These are phyloP conservation scores for Cacoxenus indagator DNA, from an alignment of 2,888 invertebrate species.

Conservation along the genomic window DNA sequence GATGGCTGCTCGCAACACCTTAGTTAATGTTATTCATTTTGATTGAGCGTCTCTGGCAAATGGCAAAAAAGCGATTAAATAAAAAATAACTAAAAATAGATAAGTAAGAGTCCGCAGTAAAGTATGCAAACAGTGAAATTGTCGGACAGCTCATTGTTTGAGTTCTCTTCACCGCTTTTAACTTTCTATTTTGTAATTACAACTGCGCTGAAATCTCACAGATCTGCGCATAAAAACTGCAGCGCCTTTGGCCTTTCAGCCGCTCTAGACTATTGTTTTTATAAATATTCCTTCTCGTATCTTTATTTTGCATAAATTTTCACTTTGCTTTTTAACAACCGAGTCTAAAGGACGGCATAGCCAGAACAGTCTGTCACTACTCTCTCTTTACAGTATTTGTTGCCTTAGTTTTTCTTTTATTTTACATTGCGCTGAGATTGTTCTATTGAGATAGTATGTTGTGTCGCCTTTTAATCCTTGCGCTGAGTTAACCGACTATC, in stretches of 20 bases:
- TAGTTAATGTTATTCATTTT: no score
- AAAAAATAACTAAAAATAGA: no score
- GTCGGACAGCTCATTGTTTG: no score
- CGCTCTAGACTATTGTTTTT: slow-evolving; percentile 38
- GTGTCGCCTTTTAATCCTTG: slow-evolving; percentile 57
- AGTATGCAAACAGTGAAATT: no score
- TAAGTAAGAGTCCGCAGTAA: no score
- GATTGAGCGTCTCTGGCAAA: no score
- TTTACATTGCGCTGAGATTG: slow-evolving; percentile 49
- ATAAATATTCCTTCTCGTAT: slow-evolving; percentile 26
- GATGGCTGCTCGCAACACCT: no score
- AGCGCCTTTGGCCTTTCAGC: slow-evolving; percentile 10
- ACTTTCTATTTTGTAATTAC: slow-evolving; percentile 30
- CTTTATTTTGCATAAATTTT: slow-evolving; percentile 58
- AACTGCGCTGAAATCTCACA: slow-evolving; percentile 20
- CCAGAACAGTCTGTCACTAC: slow-evolving; percentile 25
- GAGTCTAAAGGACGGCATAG: neutral
- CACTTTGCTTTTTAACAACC: slow-evolving; percentile 55
- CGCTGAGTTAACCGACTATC: slow-evolving; percentile 34
- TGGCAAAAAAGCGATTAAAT: no score
- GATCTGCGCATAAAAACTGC: slow-evolving; percentile 25
- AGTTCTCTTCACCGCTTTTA: no score
- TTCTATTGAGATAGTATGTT: slow-evolving; percentile 58
- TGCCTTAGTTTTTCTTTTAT: slow-evolving; percentile 42
- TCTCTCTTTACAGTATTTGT: slow-evolving; percentile 31